Evolutionary conservation across 2,113 vertebrate genomes (phyloP), one percentile per base, ranked within the genome.

Genomic region (Vanacampus margaritifer): DNA sequence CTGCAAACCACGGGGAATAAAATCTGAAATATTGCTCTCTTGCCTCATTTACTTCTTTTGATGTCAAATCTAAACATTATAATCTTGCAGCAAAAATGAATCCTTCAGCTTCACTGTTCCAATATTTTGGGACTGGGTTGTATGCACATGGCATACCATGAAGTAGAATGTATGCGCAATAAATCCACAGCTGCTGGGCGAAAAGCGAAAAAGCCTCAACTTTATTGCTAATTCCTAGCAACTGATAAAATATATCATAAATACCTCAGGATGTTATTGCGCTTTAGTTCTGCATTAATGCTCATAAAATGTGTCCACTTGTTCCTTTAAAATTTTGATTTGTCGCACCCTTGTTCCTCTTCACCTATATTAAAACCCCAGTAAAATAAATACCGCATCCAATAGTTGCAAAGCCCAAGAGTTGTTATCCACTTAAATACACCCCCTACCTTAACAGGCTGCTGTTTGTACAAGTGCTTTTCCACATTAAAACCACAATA

Each of bases 401-500:
- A 62, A 43, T 14, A 7, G 3, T 19, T 21, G 24, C 24, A 59
- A 57, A 19, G 21, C 71, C 43, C 53, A 36, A 36, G 7, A 48
- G 46, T 57, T 21, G 51, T 9, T 43, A 67, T 23, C 54, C 54
- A 23, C 61, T 62, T 21, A 19, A 54, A 54, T 56, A 26, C 71
- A 65, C 51, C 43, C 17, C 69, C 56, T 35, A 2, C 54, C 62
- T 71, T 64, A 35, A 26, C n/a, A 24, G 62, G 19, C 26, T 41
- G 57, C 8, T 62, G 48, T 68, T 56, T 59, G 28, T 14, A 11
- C 64, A 71, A 54, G n/a, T 71, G 48, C 68, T 68, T 68, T 59
- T 69, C 41, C 60, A 51, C 23, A 19, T 54, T 21, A 17, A 79
- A 35, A 74, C 71, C 65, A 75, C 67, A 75, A 17, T 19, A 46